Evolutionary conservation across 2,888 invertebrate species (phyloP).

Genomic region (Caenorhabditis macrosperma): DNA sequence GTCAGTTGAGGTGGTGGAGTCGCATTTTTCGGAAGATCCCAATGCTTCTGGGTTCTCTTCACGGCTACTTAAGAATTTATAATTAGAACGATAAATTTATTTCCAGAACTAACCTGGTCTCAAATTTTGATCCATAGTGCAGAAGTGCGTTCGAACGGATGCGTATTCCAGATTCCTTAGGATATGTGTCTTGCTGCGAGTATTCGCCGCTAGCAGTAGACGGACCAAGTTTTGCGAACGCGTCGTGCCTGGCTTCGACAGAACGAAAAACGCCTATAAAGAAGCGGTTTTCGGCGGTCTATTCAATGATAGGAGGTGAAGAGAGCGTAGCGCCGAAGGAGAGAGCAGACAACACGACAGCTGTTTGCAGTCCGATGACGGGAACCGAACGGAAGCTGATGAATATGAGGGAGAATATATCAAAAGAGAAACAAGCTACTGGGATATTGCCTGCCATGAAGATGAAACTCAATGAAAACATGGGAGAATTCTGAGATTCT

Average conservation of each 20-base stretch:
- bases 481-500: no score
- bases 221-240: constrained; percentile 48
- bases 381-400: constrained; percentile 13
- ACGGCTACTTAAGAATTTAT: constrained; percentile 42
- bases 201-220: constrained; percentile 22
- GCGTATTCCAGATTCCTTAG: neutral
- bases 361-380: constrained; percentile 58
- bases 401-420: neutral
- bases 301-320: constrained; percentile 3
- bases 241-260: constrained; percentile 32
- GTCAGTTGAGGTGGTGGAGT: constrained; percentile 66
- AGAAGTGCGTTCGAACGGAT: constrained; percentile 1
- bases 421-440: neutral
- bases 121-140: constrained; percentile 40
- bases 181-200: constrained; percentile 20
- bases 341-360: constrained; percentile 21
- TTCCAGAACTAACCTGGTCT: constrained; percentile 34
- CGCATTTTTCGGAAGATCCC: constrained; percentile 63
- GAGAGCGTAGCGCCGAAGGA: neutral
- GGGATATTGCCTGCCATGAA: no score
- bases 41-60: constrained; percentile 65
- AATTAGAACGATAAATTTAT: neutral
- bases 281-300: constrained; percentile 30
- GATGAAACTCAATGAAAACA: no score
- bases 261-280: constrained; percentile 45